phyloP scores from a whole-genome alignment of 2,113 vertebrate genomes.

The Oreochromis spilurus region DNA sequence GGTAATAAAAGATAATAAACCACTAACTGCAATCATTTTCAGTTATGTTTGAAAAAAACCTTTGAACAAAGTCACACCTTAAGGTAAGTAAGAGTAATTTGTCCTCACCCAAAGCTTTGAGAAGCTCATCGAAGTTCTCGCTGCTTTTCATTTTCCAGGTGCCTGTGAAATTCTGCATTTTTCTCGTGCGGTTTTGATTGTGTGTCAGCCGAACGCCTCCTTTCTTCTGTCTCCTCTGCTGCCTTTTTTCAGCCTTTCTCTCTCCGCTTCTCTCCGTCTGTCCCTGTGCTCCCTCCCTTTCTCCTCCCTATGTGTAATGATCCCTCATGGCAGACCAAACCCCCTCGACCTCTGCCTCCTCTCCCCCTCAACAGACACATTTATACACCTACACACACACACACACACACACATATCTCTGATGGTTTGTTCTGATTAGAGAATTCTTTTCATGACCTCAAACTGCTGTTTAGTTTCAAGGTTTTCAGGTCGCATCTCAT shows the following conservation, averaged over 20 bases:
- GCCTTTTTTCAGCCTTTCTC: conserved; percentile 33
- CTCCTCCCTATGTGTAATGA: conserved; percentile 43
- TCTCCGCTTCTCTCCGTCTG: not conserved
- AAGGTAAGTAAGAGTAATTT: not conserved
- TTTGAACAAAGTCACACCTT: not conserved
- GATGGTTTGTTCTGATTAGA: conserved; percentile 16
- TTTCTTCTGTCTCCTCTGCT: conserved; percentile 37
- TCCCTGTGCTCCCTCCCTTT: conserved; percentile 5
- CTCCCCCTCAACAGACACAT: conserved; percentile 8
- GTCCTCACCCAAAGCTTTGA: conserved; percentile 86
- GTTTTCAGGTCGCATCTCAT: not conserved
- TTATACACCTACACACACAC: not conserved
- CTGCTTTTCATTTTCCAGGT: conserved; percentile 90
- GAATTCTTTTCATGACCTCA: not conserved
- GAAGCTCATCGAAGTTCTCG: conserved; percentile 88
- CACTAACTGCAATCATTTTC: not conserved
- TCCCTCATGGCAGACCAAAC: conserved; percentile 28
- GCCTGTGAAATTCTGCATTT: conserved; percentile 87
- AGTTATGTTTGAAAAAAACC: not conserved
- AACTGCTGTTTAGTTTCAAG: not conserved
- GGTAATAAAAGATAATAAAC: not conserved
- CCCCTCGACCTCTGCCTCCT: not conserved
- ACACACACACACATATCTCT: not conserved
- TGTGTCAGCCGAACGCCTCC: not conserved
- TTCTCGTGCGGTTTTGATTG: conserved; percentile 1